A percentile compares a stretch with the other conserved stretches of the same genome.
These are phyloP conservation scores for Cardiocondyla obscurior DNA, from an alignment of 1,140 invertebrate genomes.

Conservation along the genomic window DNA sequence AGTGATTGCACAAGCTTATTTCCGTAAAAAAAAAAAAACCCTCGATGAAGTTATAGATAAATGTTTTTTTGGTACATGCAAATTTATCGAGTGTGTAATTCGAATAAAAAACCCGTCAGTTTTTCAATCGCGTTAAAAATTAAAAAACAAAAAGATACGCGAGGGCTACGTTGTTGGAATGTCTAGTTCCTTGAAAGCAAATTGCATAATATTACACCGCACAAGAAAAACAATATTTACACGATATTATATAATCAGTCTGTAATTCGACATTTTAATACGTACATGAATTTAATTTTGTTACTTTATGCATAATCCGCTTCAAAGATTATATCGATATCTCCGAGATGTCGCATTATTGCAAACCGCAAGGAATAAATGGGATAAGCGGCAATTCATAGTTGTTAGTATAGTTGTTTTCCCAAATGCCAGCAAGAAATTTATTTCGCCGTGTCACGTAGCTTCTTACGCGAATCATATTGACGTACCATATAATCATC, in stretches of 20 bases:
- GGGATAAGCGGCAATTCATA: too few species aligned
- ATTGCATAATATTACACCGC: background rate
- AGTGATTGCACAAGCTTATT: background rate
- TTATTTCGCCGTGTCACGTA: constrained; percentile 12
- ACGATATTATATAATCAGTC: background rate
- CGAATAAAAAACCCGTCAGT: background rate
- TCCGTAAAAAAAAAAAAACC: background rate
- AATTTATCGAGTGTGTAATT: background rate
- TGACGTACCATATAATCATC: constrained; percentile 7
- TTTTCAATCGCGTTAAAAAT: background rate
- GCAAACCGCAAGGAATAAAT: constrained; percentile 18
- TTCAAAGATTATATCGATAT: background rate
- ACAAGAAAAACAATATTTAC: background rate
- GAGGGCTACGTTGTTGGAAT: background rate
- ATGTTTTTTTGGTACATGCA: background rate
- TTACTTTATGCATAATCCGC: background rate
- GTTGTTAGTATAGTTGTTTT: too few species aligned
- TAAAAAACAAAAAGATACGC: background rate
- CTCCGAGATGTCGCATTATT: constrained; percentile 7
- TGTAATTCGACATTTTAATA: background rate
- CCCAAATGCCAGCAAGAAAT: constrained; percentile 42
- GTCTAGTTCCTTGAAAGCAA: background rate
- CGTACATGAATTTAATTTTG: background rate
- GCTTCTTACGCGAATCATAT: constrained; percentile 20
- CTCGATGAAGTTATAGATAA: background rate